phyloP scores from a whole-genome alignment of 2,797 vertebrate species.

The Choloepus didactylus region DNA sequence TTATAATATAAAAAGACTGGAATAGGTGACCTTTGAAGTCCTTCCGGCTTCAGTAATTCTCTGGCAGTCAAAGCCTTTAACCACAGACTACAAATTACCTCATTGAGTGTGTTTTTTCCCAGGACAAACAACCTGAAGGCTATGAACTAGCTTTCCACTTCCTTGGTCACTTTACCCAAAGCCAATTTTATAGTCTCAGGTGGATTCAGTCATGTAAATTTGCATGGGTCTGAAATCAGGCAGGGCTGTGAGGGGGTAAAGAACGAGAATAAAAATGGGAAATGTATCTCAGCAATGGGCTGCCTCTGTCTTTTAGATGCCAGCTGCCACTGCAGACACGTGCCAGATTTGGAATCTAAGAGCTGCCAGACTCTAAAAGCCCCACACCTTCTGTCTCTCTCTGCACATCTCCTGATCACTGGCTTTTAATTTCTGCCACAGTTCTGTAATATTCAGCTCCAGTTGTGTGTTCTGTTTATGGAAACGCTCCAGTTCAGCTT shows the following conservation, averaged over 20 bases:
- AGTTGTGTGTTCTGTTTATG: slow-evolving; percentile 91
- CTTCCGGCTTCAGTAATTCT: background rate
- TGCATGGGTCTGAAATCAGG: slow-evolving; percentile 34
- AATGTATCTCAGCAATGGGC: slow-evolving; percentile 40
- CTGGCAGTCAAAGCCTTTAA: background rate
- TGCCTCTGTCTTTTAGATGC: slow-evolving; percentile 45
- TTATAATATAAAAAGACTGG: background rate
- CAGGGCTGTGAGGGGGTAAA: slow-evolving; percentile 48
- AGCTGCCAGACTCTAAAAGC: slow-evolving; percentile 35
- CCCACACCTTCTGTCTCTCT: slow-evolving; percentile 92
- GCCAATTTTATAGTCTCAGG: background rate
- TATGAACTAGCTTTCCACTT: background rate
- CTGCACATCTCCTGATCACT: slow-evolving; percentile 90
- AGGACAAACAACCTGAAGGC: background rate
- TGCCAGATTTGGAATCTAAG: slow-evolving; percentile 36
- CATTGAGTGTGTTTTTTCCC: background rate
- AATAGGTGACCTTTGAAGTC: slow-evolving; percentile 1
- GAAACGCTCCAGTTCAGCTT: slow-evolving; percentile 91
- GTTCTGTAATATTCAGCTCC: slow-evolving; percentile 90
- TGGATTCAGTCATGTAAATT: background rate
- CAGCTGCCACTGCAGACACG: slow-evolving; percentile 55
- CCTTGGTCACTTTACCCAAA: background rate
- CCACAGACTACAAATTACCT: background rate
- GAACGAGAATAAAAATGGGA: slow-evolving; percentile 59
- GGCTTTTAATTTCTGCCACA: slow-evolving; percentile 92